Evolutionary conservation across 2,888 invertebrate species (phyloP).

Genomic region (Drosophila stalkeri): DNA sequence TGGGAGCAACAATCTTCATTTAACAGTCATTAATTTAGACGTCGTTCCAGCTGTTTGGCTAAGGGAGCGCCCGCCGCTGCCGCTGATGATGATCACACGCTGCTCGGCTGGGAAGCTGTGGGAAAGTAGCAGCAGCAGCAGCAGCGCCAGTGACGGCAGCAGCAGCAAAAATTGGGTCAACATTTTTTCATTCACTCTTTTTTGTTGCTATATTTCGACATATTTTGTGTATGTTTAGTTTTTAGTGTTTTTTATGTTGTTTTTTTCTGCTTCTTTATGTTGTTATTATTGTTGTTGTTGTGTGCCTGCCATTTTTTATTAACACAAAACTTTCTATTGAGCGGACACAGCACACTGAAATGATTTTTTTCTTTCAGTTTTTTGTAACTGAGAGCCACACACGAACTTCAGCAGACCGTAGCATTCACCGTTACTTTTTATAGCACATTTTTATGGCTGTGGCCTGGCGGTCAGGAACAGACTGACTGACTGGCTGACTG

Average conservation of each 20-base stretch:
- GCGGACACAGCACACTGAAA: constrained; percentile 52
- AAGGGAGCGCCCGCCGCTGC: constrained; percentile 67
- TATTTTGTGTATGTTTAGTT: constrained; percentile 74
- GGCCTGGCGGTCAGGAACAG: constrained; percentile 43
- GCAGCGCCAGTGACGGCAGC: constrained; percentile 23
- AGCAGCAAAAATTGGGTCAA: constrained; percentile 83
- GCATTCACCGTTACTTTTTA: constrained; percentile 75
- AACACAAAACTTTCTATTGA: constrained; percentile 78
- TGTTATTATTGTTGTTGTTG: not conserved
- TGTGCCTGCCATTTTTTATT: constrained; percentile 67
- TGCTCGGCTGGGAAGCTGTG: constrained; percentile 70
- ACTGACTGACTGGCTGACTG: constrained; percentile 6
- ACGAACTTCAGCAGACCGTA: constrained; percentile 77
- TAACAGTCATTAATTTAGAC: constrained; percentile 82
- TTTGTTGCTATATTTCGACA: constrained; percentile 76
- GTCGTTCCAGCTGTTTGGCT: constrained; percentile 75
- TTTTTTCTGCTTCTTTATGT: constrained; percentile 43
- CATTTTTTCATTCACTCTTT: constrained; percentile 84
- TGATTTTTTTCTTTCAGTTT: constrained; percentile 31
- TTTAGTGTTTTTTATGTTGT: constrained; percentile 61
- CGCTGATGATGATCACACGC: constrained; percentile 65
- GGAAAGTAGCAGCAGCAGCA: constrained; percentile 63
- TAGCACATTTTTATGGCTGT: constrained; percentile 71
- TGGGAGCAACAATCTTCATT: constrained; percentile 76
- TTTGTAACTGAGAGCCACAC: constrained; percentile 64